Evolutionary conservation across 2,797 vertebrate species (phyloP).

Genomic region (Neostethus bicornis): DNA sequence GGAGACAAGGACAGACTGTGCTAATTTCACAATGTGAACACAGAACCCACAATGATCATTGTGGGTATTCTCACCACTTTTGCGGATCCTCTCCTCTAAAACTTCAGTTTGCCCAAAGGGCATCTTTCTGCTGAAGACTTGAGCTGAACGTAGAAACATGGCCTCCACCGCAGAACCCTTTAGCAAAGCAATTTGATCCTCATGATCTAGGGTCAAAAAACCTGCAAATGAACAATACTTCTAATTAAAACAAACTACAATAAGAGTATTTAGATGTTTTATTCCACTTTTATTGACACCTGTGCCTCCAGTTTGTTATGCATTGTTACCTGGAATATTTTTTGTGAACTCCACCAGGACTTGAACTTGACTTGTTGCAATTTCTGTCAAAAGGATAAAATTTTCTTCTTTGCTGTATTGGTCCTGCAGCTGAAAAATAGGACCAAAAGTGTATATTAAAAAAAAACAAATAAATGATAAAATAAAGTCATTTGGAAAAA

Average conservation of each 20-base stretch:
- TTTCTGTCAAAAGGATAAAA: conserved; percentile 96
- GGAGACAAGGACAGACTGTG: no score
- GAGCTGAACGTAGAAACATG: conserved; percentile 97
- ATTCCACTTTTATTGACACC: neutral
- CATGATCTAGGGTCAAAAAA: conserved; percentile 93
- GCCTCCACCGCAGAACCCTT: conserved; percentile 98
- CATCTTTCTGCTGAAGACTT: conserved; percentile 91
- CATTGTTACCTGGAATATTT: conserved; percentile 90
- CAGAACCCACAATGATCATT: no score
- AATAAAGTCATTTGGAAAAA: conserved; percentile 1
- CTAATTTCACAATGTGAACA: no score
- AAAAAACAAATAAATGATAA: neutral
- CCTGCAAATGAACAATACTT: conserved; percentile 73
- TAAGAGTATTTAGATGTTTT: neutral
- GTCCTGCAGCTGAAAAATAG: conserved; percentile 87
- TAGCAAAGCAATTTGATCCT: conserved; percentile 97
- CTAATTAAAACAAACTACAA: conserved; percentile 1
- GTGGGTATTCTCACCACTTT: conserved; percentile 83
- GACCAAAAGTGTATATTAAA: conserved; percentile 19
- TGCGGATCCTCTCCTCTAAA: conserved; percentile 92
- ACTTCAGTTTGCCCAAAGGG: conserved; percentile 86
- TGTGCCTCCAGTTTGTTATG: no score
- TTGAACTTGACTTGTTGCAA: conserved; percentile 97
- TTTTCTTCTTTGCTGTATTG: conserved; percentile 94
- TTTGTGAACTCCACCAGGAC: conserved; percentile 98